Evolutionary conservation across 2,113 vertebrate genomes (phyloP).

Genomic region (Phaethon lepturus): DNA sequence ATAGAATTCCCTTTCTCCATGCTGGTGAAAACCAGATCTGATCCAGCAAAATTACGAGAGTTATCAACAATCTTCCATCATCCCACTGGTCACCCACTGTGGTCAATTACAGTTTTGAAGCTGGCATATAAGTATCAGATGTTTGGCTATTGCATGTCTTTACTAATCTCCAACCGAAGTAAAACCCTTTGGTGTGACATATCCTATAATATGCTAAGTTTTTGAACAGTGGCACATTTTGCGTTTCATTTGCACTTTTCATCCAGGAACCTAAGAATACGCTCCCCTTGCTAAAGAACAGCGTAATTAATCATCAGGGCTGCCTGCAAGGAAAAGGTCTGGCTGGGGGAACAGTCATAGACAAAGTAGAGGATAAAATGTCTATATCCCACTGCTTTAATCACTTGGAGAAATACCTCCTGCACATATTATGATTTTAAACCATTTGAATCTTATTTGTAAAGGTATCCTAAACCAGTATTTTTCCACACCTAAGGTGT

Average conservation of each 20-base stretch:
- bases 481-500: background rate
- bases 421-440: background rate
- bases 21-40: background rate
- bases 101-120: conserved; percentile 24
- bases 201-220: conserved; percentile 25
- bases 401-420: background rate
- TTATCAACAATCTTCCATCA: background rate
- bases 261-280: background rate
- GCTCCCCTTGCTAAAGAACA: background rate
- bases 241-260: conserved; percentile 4
- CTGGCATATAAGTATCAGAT: background rate
- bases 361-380: background rate
- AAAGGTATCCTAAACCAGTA: background rate
- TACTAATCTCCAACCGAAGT: background rate
- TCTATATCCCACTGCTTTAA: background rate
- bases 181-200: background rate
- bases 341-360: background rate
- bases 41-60: background rate
- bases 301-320: conserved; percentile 29
- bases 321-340: background rate
- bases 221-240: background rate
- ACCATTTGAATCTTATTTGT: background rate
- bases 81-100: background rate
- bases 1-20: background rate
- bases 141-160: background rate